Evolutionary conservation across 2,797 vertebrate genomes (phyloP).

Genomic region (Micrastur ruficollis): DNA sequence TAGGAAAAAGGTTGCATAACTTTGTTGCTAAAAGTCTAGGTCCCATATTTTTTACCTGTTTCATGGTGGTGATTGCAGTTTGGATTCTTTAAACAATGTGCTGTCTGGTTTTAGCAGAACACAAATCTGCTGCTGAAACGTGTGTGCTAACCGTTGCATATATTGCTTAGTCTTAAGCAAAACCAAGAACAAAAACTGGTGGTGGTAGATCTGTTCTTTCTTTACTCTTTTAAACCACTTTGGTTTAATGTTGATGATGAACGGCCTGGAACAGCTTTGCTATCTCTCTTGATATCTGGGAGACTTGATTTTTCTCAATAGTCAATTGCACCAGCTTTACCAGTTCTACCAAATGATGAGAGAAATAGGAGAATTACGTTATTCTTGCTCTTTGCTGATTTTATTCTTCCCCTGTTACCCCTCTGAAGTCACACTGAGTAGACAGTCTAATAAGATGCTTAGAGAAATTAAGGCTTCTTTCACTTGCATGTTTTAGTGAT

Average conservation of each 20-base stretch:
- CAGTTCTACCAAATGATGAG: neutral
- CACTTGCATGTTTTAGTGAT: neutral
- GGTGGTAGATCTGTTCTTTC: neutral
- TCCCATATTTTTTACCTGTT: neutral
- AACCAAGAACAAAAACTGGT: neutral
- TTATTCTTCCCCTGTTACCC: neutral
- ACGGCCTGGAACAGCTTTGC: neutral
- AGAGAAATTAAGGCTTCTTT: neutral
- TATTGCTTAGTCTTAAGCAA: neutral
- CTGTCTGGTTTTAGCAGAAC: neutral
- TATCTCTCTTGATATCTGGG: neutral
- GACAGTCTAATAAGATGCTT: neutral
- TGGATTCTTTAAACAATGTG: neutral
- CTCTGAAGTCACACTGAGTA: neutral
- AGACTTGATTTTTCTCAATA: neutral
- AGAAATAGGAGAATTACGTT: neutral
- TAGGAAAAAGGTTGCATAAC: neutral
- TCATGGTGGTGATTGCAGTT: neutral
- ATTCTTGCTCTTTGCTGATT: neutral
- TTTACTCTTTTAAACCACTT: neutral
- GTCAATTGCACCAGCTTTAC: neutral
- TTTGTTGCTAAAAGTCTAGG: neutral
- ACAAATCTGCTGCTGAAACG: neutral
- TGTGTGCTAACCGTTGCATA: neutral
- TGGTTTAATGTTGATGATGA: neutral